Base-by-base conservation (phyloP, 1,140 invertebrate species). In the Zophobas atratus region DNA sequence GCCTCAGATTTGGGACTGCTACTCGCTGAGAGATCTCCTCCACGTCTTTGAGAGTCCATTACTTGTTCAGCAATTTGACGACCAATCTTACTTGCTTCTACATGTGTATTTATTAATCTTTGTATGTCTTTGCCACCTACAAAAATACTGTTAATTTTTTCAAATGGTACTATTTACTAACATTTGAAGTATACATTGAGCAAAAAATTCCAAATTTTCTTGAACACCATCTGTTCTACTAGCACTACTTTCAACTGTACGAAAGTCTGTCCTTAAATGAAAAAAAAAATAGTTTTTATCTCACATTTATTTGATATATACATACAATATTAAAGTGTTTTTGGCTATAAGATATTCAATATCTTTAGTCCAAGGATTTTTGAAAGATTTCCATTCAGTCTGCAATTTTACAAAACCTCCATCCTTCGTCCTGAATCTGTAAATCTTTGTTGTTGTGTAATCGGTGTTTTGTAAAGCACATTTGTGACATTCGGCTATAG, bases 281-380 rank as follows among this genome's bases (percentile, higher is more conserved):
- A 79, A 79, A 35, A 38, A 36, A 63, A 57, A 8, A n/a, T 1
- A 63, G 33, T 34, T 34, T 74, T 41, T 55, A 70, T 49, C 35
- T 56, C 20, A 41, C 34, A 77, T 36, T 35, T 6, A 35, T 75
- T 60, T 60, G 6, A 70, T 20, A 55, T 76, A 80, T 81, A 87
- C 89, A 88, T 89, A 92, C 88, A 91, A 88, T 77, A 95, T 88
- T 41, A 94, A 89, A 0, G 91, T 93, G 87, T 97, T 97, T 86
- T 95, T 95, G 0, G 95, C 93, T 78, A 97, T 92, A 57, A 98
- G 89, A 84, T 93, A 96, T 83, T 98, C 96, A 75, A 96, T 91
- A 82, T 97, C 96, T 88, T 96, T 96, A 4, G 95, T 97, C 95
- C 95, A 97, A 0, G 96, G 96, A 88, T 97, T 97, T 85, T 91